phyloP scores from a whole-genome alignment of 1,140 invertebrate species.

The Hydropsyche tenuis region DNA sequence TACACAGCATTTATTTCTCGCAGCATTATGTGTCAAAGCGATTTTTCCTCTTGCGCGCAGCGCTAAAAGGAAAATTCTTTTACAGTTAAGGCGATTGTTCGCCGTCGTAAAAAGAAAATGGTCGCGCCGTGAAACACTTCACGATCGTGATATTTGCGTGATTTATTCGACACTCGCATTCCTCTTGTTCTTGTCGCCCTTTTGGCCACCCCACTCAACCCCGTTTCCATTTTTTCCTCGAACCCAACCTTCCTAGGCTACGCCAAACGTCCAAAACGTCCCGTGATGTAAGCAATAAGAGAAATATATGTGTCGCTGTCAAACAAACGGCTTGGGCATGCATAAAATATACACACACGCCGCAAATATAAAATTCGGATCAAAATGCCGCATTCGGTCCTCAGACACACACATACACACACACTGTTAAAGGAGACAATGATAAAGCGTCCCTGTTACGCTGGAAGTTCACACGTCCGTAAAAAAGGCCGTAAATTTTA shows the following conservation, averaged over 20 bases:
- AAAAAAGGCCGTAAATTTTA: conserved; percentile 49
- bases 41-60: conserved; percentile 11
- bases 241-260: background rate
- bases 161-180: conserved; percentile 45
- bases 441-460: conserved; percentile 49
- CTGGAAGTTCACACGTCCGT: conserved; percentile 49
- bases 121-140: conserved; percentile 38
- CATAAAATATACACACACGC: conserved; percentile 47
- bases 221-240: background rate
- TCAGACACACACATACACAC: too few relatives aligned
- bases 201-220: background rate
- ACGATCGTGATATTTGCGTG: conserved; percentile 46
- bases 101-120: conserved; percentile 31
- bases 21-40: conserved; percentile 28
- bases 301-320: conserved; percentile 47
- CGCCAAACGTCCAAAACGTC: background rate
- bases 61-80: conserved; percentile 32
- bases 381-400: conserved; percentile 48
- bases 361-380: conserved; percentile 49
- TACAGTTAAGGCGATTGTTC: conserved; percentile 32
- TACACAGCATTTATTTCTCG: conserved; percentile 2
- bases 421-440: conserved; percentile 45
- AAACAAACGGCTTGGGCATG: conserved; percentile 45
- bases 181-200: conserved; percentile 10
- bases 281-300: conserved; percentile 48